Base-by-base conservation (phyloP, 2,113 vertebrate genomes). In the Grantiella picta region DNA sequence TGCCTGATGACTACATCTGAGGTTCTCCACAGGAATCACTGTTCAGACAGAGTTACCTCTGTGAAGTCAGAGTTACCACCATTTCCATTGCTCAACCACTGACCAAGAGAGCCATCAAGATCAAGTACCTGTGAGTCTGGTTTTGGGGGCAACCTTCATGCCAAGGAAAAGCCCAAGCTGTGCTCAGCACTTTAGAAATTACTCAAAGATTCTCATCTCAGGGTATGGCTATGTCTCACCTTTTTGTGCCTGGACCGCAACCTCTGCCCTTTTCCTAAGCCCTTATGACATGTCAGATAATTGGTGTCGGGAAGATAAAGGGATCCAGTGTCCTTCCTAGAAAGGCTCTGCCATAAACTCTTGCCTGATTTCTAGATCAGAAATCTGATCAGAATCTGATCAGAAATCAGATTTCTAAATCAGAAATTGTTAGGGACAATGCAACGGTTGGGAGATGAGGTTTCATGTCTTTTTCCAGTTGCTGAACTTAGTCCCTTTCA, bases 141-240 rank as follows among this genome's bases (percentile, higher is more conserved):
- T 92, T 94, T 95, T 89, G 78, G 60, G 68, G 59, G 40, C 47
- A 90, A 22, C 27, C 33, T 90, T 86, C 42, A 31, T 25, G 1
- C 35, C 42, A 90, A 80, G 80, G 76, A 92, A 92, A 80, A 92
- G 47, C 71, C 89, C 35, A 68, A 70, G 52, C 52, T 38, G 54
- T 56, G 56, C 54, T 93, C 91, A 94, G 96, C 91, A 70, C 68
- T 89, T 94, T 29, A 54, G 64, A 83, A 71, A 89, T 66, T 78
- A 53, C 60, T 94, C 82, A 89, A 44, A 83, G 76, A 81, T 81
- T 90, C 56, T 52, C 52, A 71, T 83, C 76, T 42, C 47, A 73
- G 53, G 44, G 7, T 68, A 94, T 29, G 47, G 49, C 60, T 59
- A 20, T 80, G 59, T 93, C 59, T 96, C 79, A 86, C 69, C 61